These are phyloP conservation scores for human (Homo sapiens) DNA, from an alignment of 2,113 vertebrate genomes.

Conservation along the genomic window DNA sequence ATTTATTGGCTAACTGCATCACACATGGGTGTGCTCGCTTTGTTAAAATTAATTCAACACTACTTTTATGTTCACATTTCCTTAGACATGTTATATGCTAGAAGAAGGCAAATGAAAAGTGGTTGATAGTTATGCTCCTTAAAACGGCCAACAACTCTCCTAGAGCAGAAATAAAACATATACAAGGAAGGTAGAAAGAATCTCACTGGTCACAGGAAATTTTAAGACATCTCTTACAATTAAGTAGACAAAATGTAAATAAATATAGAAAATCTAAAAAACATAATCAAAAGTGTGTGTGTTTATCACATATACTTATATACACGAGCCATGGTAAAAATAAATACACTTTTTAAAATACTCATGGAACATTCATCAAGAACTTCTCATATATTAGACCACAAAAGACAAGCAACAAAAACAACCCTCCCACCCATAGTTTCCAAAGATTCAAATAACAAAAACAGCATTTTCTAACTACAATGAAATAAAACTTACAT, in stretches of 20 bases:
- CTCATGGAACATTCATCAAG: neutral
- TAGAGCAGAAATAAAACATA: neutral
- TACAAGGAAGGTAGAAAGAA: neutral
- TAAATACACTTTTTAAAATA: neutral
- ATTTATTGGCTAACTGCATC: neutral
- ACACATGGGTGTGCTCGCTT: neutral
- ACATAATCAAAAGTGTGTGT: neutral
- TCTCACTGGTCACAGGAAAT: neutral
- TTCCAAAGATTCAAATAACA: neutral
- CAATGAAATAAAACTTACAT: neutral
- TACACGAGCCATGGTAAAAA: neutral
- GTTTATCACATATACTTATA: neutral
- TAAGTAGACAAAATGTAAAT: neutral
- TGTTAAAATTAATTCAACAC: neutral
- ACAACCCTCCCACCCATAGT: neutral
- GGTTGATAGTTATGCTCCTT: neutral
- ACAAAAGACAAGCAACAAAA: neutral
- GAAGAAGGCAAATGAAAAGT: neutral
- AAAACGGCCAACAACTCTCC: neutral
- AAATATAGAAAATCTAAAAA: neutral
- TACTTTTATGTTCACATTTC: neutral
- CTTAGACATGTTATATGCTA: neutral
- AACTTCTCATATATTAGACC: neutral
- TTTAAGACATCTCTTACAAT: neutral
- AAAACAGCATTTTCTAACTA: neutral